phyloP scores from a whole-genome alignment of 2,888 invertebrate species.

The Drosophila mayaguana region DNA sequence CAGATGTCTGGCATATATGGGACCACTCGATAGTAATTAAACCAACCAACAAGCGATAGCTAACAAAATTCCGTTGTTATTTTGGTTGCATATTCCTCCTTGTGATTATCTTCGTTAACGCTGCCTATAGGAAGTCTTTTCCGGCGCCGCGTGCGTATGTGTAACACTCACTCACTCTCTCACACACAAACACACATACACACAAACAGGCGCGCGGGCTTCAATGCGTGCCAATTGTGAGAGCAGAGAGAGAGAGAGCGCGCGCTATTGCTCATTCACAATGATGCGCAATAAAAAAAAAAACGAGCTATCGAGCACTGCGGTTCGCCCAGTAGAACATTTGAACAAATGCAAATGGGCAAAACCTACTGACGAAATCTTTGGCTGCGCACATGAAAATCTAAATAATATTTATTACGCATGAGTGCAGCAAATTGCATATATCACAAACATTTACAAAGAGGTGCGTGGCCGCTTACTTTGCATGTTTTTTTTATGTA shows the following conservation, averaged over 20 bases:
- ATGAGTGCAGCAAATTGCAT: conserved; percentile 9
- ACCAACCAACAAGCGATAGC: background rate
- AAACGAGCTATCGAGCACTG: conserved; percentile 56
- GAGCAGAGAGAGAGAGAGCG: conserved; percentile 42
- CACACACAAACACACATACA: background rate
- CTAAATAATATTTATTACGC: conserved; percentile 32
- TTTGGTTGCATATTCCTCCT: conserved; percentile 15
- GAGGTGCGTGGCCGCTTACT: conserved; percentile 23
- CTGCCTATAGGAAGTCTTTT: conserved; percentile 52
- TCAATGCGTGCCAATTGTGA: conserved; percentile 34
- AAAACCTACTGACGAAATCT: conserved; percentile 67
- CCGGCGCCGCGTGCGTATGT: conserved; percentile 46
- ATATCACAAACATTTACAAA: background rate
- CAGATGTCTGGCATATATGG: background rate
- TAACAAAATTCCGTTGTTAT: conserved; percentile 8
- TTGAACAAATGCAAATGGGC: conserved; percentile 48
- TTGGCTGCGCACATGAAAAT: conserved; percentile 48
- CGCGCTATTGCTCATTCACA: conserved; percentile 70
- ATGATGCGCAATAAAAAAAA: conserved; percentile 77
- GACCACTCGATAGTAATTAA: background rate
- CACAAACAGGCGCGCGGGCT: conserved; percentile 16
- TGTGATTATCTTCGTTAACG: conserved; percentile 5
- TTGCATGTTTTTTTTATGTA: conserved; percentile 62
- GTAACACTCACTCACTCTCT: conserved; percentile 14
- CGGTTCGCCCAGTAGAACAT: conserved; percentile 12